A percentile compares a stretch with the other conserved stretches of the same genome.
phyloP scores from a whole-genome alignment of 2,113 vertebrate species.

The Melanotaenia duboulayi region DNA sequence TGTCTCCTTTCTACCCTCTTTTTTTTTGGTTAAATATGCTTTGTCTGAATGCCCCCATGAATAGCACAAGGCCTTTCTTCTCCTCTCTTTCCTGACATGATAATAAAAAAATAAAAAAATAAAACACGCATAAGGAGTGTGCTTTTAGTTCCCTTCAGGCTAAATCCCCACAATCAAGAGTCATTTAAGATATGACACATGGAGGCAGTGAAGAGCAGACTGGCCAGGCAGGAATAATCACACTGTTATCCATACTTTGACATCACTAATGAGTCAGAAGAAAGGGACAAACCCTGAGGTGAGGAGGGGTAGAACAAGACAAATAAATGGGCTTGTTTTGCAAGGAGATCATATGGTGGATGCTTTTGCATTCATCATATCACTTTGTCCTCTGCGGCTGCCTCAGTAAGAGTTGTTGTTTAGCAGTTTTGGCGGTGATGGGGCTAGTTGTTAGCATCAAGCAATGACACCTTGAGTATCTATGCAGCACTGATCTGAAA shows the following conservation, averaged over 20 bases:
- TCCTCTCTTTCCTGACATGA: conserved; percentile 49
- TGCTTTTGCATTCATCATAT: conserved; percentile 30
- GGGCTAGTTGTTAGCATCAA: conserved; percentile 26
- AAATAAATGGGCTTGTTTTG: conserved; percentile 56
- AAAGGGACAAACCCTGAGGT: conserved; percentile 38
- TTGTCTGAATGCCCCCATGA: conserved; percentile 69
- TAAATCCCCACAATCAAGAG: conserved; percentile 68
- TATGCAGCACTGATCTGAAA: conserved; percentile 24
- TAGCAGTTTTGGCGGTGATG: conserved; percentile 1
- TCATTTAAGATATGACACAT: conserved; percentile 71
- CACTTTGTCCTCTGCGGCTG: conserved; percentile 21
- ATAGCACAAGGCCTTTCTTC: conserved; percentile 39
- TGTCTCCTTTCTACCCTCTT: conserved; percentile 48
- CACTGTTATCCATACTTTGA: conserved; percentile 57
- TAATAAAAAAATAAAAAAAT: conserved; percentile 49
- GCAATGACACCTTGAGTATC: conserved; percentile 17
- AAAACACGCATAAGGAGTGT: conserved; percentile 42
- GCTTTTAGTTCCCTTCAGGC: conserved; percentile 65
- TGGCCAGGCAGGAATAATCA: conserved; percentile 65
- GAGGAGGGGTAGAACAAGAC: conserved; percentile 23
- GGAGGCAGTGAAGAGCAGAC: conserved; percentile 41
- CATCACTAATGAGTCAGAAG: conserved; percentile 68
- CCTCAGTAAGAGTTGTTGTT: conserved; percentile 22
- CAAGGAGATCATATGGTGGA: conserved; percentile 23
- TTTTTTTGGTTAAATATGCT: conserved; percentile 73